These are phyloP conservation scores for Hypsibius dujardini DNA, from an alignment of 1,140 invertebrate genomes.

Conservation along the genomic window DNA sequence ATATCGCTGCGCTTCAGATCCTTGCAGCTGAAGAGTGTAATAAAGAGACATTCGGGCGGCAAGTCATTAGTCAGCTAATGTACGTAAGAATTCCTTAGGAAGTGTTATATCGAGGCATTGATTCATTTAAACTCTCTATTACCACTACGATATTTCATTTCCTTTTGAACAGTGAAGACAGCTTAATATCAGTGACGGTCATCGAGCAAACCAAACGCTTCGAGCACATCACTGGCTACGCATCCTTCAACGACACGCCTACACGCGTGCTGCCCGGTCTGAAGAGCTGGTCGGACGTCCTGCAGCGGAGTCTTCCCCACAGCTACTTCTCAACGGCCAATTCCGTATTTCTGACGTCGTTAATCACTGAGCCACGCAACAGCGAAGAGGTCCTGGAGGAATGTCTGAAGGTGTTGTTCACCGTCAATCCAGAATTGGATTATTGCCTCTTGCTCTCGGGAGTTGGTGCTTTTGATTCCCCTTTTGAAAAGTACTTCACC, in stretches of 20 bases:
- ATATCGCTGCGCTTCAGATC: neutral
- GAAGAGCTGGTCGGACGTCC: neutral
- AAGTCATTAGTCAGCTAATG: neutral
- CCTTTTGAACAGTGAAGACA: neutral
- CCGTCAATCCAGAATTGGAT: neutral
- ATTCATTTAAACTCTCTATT: neutral
- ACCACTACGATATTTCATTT: neutral
- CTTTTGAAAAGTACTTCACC: neutral
- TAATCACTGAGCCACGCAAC: neutral
- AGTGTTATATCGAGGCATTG: neutral
- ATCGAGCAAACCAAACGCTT: conserved; percentile 12
- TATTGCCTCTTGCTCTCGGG: neutral
- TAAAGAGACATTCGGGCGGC: neutral
- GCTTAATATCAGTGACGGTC: neutral
- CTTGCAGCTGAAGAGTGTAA: neutral
- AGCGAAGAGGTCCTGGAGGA: neutral
- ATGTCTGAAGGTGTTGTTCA: neutral
- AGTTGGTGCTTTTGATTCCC: neutral
- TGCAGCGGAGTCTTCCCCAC: neutral
- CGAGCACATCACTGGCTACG: conserved; percentile 2
- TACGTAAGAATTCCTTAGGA: neutral
- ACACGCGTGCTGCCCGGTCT: neutral
- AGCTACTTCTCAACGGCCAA: neutral
- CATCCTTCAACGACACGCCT: conserved; percentile 2
- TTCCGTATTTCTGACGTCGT: neutral